Evolutionary conservation across 1,140 invertebrate genomes (phyloP), one percentile per base, ranked within the genome.

Genomic region (Hypothenemus hampei): DNA sequence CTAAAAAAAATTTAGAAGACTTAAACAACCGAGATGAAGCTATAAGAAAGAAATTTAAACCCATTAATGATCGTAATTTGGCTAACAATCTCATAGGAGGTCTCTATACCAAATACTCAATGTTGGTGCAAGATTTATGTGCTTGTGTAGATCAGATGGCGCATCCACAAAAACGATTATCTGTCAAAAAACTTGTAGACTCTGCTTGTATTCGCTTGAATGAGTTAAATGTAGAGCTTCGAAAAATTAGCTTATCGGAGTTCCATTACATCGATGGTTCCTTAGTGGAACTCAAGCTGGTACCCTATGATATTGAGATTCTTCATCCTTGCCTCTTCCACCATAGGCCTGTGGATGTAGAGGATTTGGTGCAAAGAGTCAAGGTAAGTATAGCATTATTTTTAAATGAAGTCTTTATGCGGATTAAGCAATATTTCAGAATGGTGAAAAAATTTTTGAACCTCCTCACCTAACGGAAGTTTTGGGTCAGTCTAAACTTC

Each of bases 231-330:
- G 67, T 73, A 3, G 65, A 74, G 54, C 37, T 78, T 0, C 70
- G 66, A 55, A 64, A 69, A 7, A 61, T 77, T 19, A 73, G 77
- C 45, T 51, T 77, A 8, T 74, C 68, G 22, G 75, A 77, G 56
- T 76, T 70, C 50, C 74, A 81, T 29, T 84, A 80, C 57, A 75
- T 81, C 54, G 82, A 84, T 62, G 79, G 80, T 48, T 69, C 77
- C 5, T 60, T 84, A 15, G 73, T 81, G 45, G 76, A 81, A 56
- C 62, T 80, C 39, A 82, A 81, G 59, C 58, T 84, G 1, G 76
- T 78, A 26, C 81, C 81, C 0, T 58, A 69, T n/a, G 69, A 75
- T 57, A 51, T 77, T 13, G 66, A 76, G 53, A 71, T 77, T 48
- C 62, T 75, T 57, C 64, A 69, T 62, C 66, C 69, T 1, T 45